Conservation (phyloP, 1,140 invertebrate species). For the Homalodisca vitripennis region DNA sequence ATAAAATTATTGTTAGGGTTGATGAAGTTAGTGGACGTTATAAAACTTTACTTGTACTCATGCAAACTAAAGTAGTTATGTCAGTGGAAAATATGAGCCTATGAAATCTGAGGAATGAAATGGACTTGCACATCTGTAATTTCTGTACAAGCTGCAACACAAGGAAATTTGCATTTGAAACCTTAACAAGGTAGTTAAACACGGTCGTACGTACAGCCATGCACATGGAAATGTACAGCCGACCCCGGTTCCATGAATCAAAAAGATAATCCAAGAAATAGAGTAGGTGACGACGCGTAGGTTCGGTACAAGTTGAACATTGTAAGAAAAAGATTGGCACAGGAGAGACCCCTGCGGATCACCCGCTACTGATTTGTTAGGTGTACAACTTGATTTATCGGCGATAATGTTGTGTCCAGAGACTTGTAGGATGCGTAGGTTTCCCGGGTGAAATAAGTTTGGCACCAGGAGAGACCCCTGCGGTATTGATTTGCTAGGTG, state of each 20-base stretch:
- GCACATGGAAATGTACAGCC: not conserved
- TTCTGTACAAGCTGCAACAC: not conserved
- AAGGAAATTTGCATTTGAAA: not conserved
- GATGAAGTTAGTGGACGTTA: too few relatives aligned
- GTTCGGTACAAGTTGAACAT: not conserved
- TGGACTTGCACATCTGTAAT: not conserved
- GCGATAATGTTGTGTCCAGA: not conserved
- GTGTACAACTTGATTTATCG: slow-evolving; percentile 9
- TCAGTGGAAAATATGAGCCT: too few relatives aligned
- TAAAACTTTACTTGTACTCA: too few relatives aligned
- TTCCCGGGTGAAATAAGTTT: slow-evolving; percentile 23
- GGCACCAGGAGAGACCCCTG: slow-evolving; percentile 15
- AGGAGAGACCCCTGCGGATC: not conserved
- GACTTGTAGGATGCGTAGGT: slow-evolving; percentile 9
- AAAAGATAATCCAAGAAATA: slow-evolving; percentile 1
- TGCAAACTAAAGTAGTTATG: too few relatives aligned
- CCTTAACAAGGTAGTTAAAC: not conserved
- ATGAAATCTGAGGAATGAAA: not conserved
- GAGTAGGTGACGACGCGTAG: slow-evolving; percentile 26
- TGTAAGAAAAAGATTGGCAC: slow-evolving; percentile 4
- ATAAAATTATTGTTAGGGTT: too few relatives aligned
- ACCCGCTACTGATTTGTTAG: slow-evolving; percentile 21
- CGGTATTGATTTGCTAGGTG: slow-evolving; percentile 25
- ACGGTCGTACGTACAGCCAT: not conserved
- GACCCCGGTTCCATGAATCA: not conserved